Percentiles rank a stretch among this genome's conserved stretches.
These are phyloP conservation scores for Onthophagus taurus DNA, from an alignment of 1,140 invertebrate genomes.

Conservation along the genomic window DNA sequence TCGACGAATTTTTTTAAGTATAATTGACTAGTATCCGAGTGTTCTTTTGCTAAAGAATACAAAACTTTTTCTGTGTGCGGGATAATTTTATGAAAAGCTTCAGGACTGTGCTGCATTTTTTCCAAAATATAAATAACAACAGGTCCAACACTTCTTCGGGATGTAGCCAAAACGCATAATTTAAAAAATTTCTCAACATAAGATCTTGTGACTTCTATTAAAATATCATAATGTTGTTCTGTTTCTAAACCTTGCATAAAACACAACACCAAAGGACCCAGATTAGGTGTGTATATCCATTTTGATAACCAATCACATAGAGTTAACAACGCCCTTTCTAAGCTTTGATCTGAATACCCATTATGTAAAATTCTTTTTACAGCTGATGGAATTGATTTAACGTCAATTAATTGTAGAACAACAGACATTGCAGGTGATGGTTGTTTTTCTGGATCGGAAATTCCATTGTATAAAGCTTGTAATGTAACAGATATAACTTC, in stretches of 20 bases:
- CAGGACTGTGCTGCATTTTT: slow-evolving; percentile 38
- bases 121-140: slow-evolving; percentile 46
- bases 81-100: slow-evolving; percentile 41
- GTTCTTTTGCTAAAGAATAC: slow-evolving; percentile 35
- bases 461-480: slow-evolving; percentile 37
- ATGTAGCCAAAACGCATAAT: slow-evolving; percentile 37
- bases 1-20: slow-evolving; percentile 43
- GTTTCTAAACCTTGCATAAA: slow-evolving; percentile 44
- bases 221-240: slow-evolving; percentile 40
- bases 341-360: slow-evolving; percentile 36
- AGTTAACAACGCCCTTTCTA: slow-evolving; percentile 39
- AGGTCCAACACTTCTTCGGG: slow-evolving; percentile 38
- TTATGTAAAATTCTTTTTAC: slow-evolving; percentile 38
- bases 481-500: slow-evolving; percentile 33
- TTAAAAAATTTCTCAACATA: slow-evolving; percentile 40
- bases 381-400: slow-evolving; percentile 32
- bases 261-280: slow-evolving; percentile 43
- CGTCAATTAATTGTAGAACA: slow-evolving; percentile 43
- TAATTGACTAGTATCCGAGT: slow-evolving; percentile 32
- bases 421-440: slow-evolving; percentile 45
- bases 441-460: slow-evolving; percentile 33
- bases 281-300: slow-evolving; percentile 41
- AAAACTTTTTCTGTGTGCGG: slow-evolving; percentile 33
- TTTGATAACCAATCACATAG: slow-evolving; percentile 43
- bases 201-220: slow-evolving; percentile 41